These are phyloP conservation scores for Diarsia dahlii DNA, from an alignment of 2,888 invertebrate species.

Conservation along the genomic window DNA sequence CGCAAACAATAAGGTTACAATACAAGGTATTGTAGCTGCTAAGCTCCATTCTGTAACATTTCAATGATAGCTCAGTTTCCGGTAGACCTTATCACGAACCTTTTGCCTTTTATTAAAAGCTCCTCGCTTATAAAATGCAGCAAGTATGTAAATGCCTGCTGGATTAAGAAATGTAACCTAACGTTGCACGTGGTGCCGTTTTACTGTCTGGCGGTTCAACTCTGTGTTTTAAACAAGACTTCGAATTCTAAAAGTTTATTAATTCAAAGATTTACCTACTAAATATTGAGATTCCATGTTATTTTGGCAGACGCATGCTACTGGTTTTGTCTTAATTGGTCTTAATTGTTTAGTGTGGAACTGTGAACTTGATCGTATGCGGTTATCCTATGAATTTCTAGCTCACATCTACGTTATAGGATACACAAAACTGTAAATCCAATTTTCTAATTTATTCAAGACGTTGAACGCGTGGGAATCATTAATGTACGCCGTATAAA, in stretches of 20 bases:
- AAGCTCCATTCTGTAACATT: background rate
- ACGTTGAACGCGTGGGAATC: conserved; percentile 24
- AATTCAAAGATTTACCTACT: too few species aligned
- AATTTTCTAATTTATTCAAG: conserved; percentile 48
- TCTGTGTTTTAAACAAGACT: background rate
- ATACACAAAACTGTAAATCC: conserved; percentile 29
- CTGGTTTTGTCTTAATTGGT: conserved; percentile 13
- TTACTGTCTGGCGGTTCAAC: background rate
- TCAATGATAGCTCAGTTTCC: background rate
- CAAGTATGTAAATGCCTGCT: background rate
- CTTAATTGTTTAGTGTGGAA: conserved; percentile 7
- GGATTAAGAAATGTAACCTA: background rate
- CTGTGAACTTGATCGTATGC: conserved; percentile 27
- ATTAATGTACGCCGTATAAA: conserved; percentile 33
- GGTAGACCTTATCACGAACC: background rate
- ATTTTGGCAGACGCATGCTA: background rate
- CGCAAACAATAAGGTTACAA: conserved; percentile 60
- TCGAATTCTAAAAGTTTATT: background rate
- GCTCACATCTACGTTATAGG: conserved; percentile 15
- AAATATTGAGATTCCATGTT: background rate
- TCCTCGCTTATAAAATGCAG: background rate
- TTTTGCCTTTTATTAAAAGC: background rate
- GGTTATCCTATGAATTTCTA: conserved; percentile 15
- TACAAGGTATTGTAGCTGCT: conserved; percentile 19
- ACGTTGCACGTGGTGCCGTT: background rate